Evolutionary conservation across 2,797 vertebrate genomes (phyloP).

Genomic region (Falco berigora): DNA sequence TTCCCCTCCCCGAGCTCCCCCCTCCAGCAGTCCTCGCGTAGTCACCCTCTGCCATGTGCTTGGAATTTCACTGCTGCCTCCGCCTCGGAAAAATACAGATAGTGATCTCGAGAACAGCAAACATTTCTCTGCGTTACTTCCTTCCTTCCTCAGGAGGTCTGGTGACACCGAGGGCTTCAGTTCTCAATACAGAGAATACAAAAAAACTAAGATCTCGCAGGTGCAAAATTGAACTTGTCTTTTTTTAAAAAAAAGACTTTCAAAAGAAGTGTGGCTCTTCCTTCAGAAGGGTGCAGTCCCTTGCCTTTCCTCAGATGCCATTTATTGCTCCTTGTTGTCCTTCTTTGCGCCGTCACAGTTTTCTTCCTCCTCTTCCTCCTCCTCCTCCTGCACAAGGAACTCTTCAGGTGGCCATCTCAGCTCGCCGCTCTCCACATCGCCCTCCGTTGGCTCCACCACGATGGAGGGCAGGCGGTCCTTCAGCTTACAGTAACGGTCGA

Average conservation of each 20-base stretch:
- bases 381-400: constrained; percentile 85
- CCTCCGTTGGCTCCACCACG: constrained; percentile 94
- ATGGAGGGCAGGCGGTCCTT: constrained; percentile 97
- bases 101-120: constrained; percentile 65
- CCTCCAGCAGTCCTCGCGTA: constrained; percentile 19
- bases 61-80: constrained; percentile 62
- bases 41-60: constrained; percentile 47
- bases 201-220: constrained; percentile 76
- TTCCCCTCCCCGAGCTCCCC: constrained; percentile 23
- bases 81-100: constrained; percentile 62
- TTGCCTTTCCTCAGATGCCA: constrained; percentile 33
- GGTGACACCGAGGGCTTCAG: constrained; percentile 70
- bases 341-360: constrained; percentile 68
- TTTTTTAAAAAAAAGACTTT: constrained; percentile 68
- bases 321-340: constrained; percentile 78
- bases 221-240: constrained; percentile 76
- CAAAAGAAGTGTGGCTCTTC: constrained; percentile 59
- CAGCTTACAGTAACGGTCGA: constrained; percentile 94
- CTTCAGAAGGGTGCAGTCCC: constrained; percentile 59
- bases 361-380: constrained; percentile 78
- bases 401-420: constrained; percentile 97
- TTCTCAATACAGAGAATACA: constrained; percentile 68
- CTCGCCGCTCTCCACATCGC: constrained; percentile 95
- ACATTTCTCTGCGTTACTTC: constrained; percentile 65
- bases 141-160: constrained; percentile 74